Base-by-base conservation (phyloP, 2,797 vertebrate genomes). In the Lacerta agilis region DNA sequence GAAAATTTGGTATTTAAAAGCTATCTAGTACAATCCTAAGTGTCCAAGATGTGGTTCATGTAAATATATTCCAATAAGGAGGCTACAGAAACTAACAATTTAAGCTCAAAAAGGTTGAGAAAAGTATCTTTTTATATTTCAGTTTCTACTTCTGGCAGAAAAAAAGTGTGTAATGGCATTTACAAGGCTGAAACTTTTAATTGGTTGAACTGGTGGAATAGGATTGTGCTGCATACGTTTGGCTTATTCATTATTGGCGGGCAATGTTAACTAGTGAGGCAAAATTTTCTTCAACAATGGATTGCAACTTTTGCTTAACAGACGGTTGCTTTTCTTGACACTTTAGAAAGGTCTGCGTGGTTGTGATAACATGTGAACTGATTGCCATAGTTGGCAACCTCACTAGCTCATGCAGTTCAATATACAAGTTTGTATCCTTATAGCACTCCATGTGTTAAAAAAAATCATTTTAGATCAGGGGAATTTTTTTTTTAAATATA, bases 61-160 rank as follows among this genome's bases (percentile, higher is more conserved):
- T n/a, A 17, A 10, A 90, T 89, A 82, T 58, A 90, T 79, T 90
- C 88, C 92, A 96, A 90, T 90, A 89, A 93, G 81, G 29, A 73
- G 86, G 85, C 92, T 90, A 91, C 90, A 95, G 41, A 91, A 87
- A 80, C 72, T 91, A 92, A 91, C 18, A 91, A 36, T 76, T 93
- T 93, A 81, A 87, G 55, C 80, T 78, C 79, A 90, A 93, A 92
- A 87, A 58, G 83, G 18, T 33, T 55, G 85, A 91, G 81, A 20
- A 85, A 90, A 85, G 72, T 85, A 76, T 81, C 17, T 89, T 91
- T 91, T 90, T 20, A 92, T 92, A 8, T 81, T 94, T 79, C 88
- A 90, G 85, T 89, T 83, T 61, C 20, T 94, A 79, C 27, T 45
- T 25, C 5, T 3, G 11, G 10, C 66, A 29, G 2, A 17, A 36